Evolutionary conservation across 2,797 vertebrate genomes (phyloP), one percentile per base, ranked within the genome.

Genomic region (Valencia hispanica): DNA sequence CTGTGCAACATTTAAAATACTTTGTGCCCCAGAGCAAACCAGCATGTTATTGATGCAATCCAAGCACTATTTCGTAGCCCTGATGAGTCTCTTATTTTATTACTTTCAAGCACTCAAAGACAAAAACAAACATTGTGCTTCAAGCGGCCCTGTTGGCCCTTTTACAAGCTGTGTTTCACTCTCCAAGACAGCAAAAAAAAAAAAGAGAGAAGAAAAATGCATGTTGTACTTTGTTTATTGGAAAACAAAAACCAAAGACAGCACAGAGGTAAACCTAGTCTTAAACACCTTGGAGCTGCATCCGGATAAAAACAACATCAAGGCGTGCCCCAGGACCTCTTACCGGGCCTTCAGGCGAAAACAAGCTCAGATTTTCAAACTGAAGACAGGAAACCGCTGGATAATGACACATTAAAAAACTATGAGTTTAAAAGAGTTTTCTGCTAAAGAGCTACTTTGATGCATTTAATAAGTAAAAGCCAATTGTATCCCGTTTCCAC

Each of bases 81-180:
- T 51, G 75, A 17, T 69, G 80, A 82, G 27, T 68, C 70, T 72
- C 34, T 10, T 65, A n/a, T 72, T 77, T 50, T 45, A 70, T 78
- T 81, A 73, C 66, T 77, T 72, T 79, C 43, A 12, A 72, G 74
- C 73, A 76, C 77, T 63, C 70, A 72, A 68, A 75, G 65, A 72
- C 72, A 53, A 73, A 85, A 83, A 81, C 72, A 81, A 81, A 87
- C 53, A 61, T 25, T 72, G 25, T 15, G 47, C 80, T 78, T 75
- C 27, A 59, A 80, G 79, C 39, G 47, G 76, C 68, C 50, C 74
- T 51, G 41, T 68, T 70, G 68, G 81, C 27, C n/a, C 45, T 63
- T 78, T 77, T 78, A 47, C 39, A 65, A 73, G 45, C 27, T 22
- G 14, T 20, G 5, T 43, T n/a, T 72, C 36, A 72, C 68, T 43